These are phyloP conservation scores for Chionoecetes opilio DNA, from an alignment of 1,140 invertebrate species.

Conservation along the genomic window DNA sequence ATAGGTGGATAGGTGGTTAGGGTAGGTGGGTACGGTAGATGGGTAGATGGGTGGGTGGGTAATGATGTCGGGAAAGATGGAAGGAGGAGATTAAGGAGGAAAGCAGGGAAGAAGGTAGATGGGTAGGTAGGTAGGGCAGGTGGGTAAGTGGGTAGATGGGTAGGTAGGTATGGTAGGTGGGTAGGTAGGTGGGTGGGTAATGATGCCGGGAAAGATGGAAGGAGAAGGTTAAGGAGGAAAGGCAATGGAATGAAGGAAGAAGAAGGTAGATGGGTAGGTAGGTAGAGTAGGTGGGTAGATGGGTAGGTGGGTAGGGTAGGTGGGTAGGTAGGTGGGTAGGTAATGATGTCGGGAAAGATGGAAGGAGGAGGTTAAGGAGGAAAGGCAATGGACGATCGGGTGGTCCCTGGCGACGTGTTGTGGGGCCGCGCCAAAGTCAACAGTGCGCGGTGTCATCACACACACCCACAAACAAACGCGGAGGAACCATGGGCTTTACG, in stretches of 20 bases:
- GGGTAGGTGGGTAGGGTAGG: neutral
- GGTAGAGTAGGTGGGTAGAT: neutral
- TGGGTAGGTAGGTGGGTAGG: neutral
- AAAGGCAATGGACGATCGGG: neutral
- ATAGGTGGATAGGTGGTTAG: too few species aligned
- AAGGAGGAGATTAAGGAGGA: too few species aligned
- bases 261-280: neutral
- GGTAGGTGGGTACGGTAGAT: too few species aligned
- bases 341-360: neutral
- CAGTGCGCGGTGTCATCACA: neutral
- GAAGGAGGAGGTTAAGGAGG: neutral
- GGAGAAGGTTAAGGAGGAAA: neutral
- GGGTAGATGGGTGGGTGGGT: too few species aligned
- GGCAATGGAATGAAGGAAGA: neutral
- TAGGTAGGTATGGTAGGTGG: too few species aligned
- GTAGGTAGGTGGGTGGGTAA: too few species aligned
- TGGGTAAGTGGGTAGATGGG: too few species aligned
- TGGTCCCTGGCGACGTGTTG: neutral
- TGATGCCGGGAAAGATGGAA: neutral
- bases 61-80: too few species aligned
- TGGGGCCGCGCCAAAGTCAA: neutral
- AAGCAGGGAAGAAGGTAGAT: too few species aligned
- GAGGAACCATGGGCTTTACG: constrained; percentile 6
- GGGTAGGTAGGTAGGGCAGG: too few species aligned
- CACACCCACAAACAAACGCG: neutral